Base-by-base conservation (phyloP, 2,888 invertebrate genomes). In the Neoaliturus tenellus region DNA sequence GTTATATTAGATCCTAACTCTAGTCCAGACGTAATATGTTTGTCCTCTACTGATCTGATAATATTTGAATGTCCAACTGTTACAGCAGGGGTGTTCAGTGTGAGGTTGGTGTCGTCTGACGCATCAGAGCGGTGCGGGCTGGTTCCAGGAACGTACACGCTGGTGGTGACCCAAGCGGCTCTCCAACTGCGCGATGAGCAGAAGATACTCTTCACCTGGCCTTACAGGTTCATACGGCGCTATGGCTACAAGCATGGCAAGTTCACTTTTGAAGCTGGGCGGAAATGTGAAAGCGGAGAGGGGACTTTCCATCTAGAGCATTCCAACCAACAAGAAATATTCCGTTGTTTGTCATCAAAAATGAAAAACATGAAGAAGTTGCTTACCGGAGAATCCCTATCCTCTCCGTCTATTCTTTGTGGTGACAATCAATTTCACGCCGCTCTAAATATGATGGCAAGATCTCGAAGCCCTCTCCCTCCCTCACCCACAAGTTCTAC, bases 311-410 rank as follows among this genome's bases (percentile, higher is more conserved):
- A 94, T 83, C 58, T 97, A 85, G 96, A 96, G 89, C 96, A 97
- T 89, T 93, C 94, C 58, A 96, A 96, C 89, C 96, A 96, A 86
- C 95, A 96, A 87, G 96, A 96, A 90, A 96, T 97, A 86, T 97
- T 94, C 86, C 94, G 96, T 86, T 96, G 96, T 89, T 92, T 97
- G 87, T 95, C 95, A 12, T 92, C 95, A 5, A 96, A 96, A 91
- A 97, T 97, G 95, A 96, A 96, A 89, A 95, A 94, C 0, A 97
- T 97, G 96, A 96, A 96, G 89, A 96, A 96, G 89, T 91, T 96
- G 88, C 92, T 96, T 85, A 94, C 93, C n/a, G 94, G 93, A 87
- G 95, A 96, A 87, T 93, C 93, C 86, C 89, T 93, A 12, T 93
- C 93, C 88, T 90, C 89, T 71, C 89, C 90, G 0, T 80, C 83